phyloP scores from a whole-genome alignment of 2,113 vertebrate genomes.

The Perca flavescens region DNA sequence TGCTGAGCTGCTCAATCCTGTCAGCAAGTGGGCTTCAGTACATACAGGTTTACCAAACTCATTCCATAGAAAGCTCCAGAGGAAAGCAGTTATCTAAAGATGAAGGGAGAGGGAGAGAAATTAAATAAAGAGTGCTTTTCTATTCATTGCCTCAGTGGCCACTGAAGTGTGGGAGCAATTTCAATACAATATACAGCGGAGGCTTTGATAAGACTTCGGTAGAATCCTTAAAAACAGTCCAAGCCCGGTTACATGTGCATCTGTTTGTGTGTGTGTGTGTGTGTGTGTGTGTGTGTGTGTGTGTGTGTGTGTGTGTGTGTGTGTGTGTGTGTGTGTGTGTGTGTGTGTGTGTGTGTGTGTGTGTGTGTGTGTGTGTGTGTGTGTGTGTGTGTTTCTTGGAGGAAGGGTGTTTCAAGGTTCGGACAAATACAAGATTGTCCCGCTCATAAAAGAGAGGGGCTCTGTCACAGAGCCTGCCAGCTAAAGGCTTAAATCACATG shows the following conservation, averaged over 20 bases:
- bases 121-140: constrained; percentile 82
- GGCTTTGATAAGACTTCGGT: constrained; percentile 83
- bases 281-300: too few relatives aligned
- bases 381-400: constrained; percentile 42
- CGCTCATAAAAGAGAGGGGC: constrained; percentile 81
- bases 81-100: constrained; percentile 71
- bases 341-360: constrained; percentile 8
- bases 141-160: constrained; percentile 82
- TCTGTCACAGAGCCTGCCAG: constrained; percentile 73
- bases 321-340: constrained; percentile 50
- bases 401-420: constrained; percentile 76
- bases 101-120: constrained; percentile 59
- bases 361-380: constrained; percentile 24
- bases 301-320: constrained; percentile 9
- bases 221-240: constrained; percentile 77
- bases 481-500: constrained; percentile 81
- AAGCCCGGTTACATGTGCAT: constrained; percentile 54
- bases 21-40: constrained; percentile 25
- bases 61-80: constrained; percentile 57
- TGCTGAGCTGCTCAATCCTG: constrained; percentile 46
- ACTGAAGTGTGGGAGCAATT: constrained; percentile 89
- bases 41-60: constrained; percentile 63
- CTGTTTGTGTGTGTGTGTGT: constrained; percentile 53
- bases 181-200: constrained; percentile 86
- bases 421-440: constrained; percentile 82